phyloP scores from a whole-genome alignment of 2,113 vertebrate genomes.

The Entomyzon cyanotis region DNA sequence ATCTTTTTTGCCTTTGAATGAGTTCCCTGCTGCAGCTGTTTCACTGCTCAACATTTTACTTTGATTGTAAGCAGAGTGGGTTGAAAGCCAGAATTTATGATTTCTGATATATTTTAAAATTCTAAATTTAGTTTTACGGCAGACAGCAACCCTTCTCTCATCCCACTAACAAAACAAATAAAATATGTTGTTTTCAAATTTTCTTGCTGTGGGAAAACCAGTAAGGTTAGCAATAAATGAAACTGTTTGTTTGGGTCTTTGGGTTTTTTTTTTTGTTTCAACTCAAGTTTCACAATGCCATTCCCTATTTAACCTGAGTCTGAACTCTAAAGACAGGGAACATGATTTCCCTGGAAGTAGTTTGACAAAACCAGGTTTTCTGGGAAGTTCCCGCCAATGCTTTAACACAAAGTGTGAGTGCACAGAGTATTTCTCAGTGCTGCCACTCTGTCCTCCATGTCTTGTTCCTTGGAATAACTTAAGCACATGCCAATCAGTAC shows the following conservation, averaged over 20 bases:
- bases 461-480: background rate
- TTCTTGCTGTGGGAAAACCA: background rate
- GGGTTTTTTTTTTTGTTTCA: background rate
- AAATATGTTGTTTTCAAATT: background rate
- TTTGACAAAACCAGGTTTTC: background rate
- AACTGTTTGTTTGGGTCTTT: background rate
- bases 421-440: background rate
- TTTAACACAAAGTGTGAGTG: background rate
- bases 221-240: background rate
- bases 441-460: background rate
- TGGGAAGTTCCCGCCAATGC: background rate
- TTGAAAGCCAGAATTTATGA: background rate
- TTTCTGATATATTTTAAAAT: background rate
- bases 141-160: background rate
- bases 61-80: background rate
- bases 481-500: rapidly evolving
- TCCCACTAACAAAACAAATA: background rate
- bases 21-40: background rate
- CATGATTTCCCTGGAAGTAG: background rate
- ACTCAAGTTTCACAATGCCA: background rate
- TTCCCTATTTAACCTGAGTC: background rate
- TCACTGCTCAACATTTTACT: background rate
- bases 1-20: background rate
- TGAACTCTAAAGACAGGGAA: background rate
- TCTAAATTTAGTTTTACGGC: background rate